A percentile compares a stretch with the other conserved stretches of the same genome.
Conservation (phyloP, 2,797 vertebrate genomes). For the Luscinia megarhynchos region DNA sequence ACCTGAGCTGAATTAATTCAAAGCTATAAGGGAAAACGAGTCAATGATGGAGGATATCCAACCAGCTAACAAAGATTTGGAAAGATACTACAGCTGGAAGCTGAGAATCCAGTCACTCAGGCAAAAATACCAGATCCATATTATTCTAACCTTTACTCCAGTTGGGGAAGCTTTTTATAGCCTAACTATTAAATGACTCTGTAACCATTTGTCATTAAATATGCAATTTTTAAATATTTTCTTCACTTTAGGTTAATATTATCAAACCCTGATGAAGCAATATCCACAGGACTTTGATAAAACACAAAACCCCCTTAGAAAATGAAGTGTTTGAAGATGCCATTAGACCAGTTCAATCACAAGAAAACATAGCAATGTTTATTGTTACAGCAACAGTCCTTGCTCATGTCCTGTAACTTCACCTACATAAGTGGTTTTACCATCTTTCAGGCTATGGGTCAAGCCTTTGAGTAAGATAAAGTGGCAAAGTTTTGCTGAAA, state of each 20-base stretch:
- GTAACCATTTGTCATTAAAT: background rate
- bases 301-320: background rate
- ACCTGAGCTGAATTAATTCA: background rate
- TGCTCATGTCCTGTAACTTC: background rate
- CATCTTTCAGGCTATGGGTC: background rate
- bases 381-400: background rate
- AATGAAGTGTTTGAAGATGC: background rate
- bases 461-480: background rate
- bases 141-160: background rate
- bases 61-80: background rate
- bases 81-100: background rate
- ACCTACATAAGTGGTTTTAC: background rate
- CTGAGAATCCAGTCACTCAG: background rate
- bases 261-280: background rate
- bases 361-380: background rate
- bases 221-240: background rate
- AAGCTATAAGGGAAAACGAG: background rate
- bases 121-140: background rate
- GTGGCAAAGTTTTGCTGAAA: background rate
- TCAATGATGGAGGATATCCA: rapidly evolving
- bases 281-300: background rate
- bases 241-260: background rate
- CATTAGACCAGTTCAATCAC: background rate
- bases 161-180: background rate
- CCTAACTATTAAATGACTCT: background rate